phyloP scores from a whole-genome alignment of 2,797 vertebrate species.

The Macropodus opercularis region DNA sequence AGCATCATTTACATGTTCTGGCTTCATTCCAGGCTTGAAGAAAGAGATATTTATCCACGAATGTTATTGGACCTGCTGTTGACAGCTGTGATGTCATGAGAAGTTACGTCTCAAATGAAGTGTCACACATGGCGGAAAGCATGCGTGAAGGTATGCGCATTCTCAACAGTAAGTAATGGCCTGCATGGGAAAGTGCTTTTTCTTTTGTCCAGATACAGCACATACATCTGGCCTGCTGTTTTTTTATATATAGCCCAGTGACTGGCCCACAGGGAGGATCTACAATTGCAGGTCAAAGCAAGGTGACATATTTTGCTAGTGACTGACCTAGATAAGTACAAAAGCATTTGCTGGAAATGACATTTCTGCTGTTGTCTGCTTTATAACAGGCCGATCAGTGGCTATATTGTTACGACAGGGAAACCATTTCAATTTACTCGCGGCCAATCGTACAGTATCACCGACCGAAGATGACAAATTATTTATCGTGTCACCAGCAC shows the following conservation, averaged over 20 bases:
- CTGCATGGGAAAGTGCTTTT: background rate
- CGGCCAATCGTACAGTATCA: slow-evolving; percentile 28
- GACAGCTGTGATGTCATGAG: slow-evolving; percentile 52
- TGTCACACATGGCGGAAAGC: slow-evolving; percentile 33
- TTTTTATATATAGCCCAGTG: slow-evolving; percentile 7
- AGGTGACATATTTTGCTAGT: slow-evolving; percentile 51
- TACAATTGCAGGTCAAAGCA: slow-evolving; percentile 49
- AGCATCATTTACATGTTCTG: slow-evolving; percentile 25
- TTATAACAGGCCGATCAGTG: slow-evolving; percentile 32
- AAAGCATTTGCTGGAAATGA: slow-evolving; percentile 38
- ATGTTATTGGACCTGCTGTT: slow-evolving; percentile 10
- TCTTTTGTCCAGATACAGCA: slow-evolving; percentile 17
- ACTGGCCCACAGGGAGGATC: slow-evolving; percentile 27
- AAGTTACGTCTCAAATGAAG: slow-evolving; percentile 22
- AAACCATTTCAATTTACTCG: slow-evolving; percentile 41
- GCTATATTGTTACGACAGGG: slow-evolving; percentile 17
- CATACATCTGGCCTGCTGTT: slow-evolving; percentile 28
- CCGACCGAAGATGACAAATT: slow-evolving; percentile 45
- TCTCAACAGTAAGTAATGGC: slow-evolving; percentile 37
- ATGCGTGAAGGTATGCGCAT: slow-evolving; percentile 36
- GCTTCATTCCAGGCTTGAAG: slow-evolving; percentile 1
- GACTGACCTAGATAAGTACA: slow-evolving; percentile 39
- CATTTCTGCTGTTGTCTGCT: slow-evolving; percentile 33
- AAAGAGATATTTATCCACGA: slow-evolving; percentile 26
- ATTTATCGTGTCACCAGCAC: slow-evolving; percentile 57